Evolutionary conservation across 2,113 vertebrate genomes (phyloP).

Genomic region (Egretta garzetta): DNA sequence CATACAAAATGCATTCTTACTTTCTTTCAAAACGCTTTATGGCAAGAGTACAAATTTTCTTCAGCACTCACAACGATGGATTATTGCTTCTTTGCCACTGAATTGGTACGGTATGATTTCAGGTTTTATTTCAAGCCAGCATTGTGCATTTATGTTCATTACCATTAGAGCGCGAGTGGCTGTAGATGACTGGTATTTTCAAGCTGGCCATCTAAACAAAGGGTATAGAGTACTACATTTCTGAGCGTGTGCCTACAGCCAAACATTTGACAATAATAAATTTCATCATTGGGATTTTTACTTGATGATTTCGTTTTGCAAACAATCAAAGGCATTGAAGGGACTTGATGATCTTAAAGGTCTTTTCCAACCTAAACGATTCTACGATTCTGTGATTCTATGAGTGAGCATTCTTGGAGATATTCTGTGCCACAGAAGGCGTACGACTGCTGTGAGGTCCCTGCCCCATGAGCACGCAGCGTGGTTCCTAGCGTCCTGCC

Average conservation of each 20-base stretch:
- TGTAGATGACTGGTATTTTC: not conserved
- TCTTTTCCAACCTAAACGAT: too few relatives aligned
- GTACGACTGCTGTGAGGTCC: not conserved
- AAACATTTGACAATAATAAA: not conserved
- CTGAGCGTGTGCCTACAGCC: not conserved
- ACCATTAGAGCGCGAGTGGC: not conserved
- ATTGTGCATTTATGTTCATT: not conserved
- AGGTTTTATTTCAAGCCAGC: not conserved
- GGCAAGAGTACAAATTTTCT: not conserved
- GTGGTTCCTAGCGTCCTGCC: rapidly evolving
- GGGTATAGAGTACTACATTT: not conserved
- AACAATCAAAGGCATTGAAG: not conserved
- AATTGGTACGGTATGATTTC: not conserved
- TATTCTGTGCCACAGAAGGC: not conserved
- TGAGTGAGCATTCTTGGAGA: not conserved
- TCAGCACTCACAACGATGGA: not conserved
- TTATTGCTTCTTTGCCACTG: not conserved
- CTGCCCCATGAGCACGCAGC: rapidly evolving
- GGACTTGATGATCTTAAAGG: too few relatives aligned
- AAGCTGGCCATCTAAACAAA: not conserved
- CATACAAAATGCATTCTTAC: not conserved
- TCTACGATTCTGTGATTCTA: too few relatives aligned
- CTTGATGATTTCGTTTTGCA: not conserved
- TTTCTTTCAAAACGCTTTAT: not conserved
- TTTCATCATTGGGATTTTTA: not conserved